Base-by-base conservation (phyloP, 1,140 invertebrate species). In the Acromyrmex heyeri region DNA sequence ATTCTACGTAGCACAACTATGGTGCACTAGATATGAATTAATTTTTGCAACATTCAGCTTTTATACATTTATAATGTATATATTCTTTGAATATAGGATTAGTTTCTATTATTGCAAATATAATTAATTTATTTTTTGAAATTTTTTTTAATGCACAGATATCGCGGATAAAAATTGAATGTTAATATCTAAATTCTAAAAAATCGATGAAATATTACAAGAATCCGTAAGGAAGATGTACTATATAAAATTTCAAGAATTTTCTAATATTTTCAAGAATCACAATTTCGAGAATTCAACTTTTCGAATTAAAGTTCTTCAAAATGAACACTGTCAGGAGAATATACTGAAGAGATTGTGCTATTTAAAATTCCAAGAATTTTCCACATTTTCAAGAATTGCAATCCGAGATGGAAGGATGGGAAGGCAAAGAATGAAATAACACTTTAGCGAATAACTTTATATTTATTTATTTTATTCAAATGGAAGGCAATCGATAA, bases 401-500 rank as follows among this genome's bases (percentile, higher is more conserved):
- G 18, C n/a, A 21, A 21, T 50, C n/a, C n/a, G 2, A 57, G n/a
- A 50, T 57, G 6, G n/a, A 10, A 55, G 18, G 53, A 55, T n/a
- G 6, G 18, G 53, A n/a, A 55, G 18, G 8, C 53, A 21, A n/a
- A 57, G 7, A 57, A 21, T 57, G 55, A 57, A 50, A n/a, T 27
- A 64, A 57, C 21, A 12, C 30, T 24, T 83, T 70, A 57, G 64
- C 85, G 83, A 91, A 91, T 92, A 93, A 93, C 91, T 93, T 92
- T 92, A 85, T 91, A 92, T 94, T 95, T 93, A 95, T 95, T 95
- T 95, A 95, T 95, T 83, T 95, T 95, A 95, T 90, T 95, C 91
- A 95, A 95, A 94, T 95, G 94, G 94, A 95, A 95, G 95, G 95
- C 95, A 95, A 95, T 95, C 95, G 94, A 94, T 95, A 95, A 95